A percentile compares a stretch with the other conserved stretches of the same genome.
These are phyloP conservation scores for Phragmatobia fuliginosa DNA, from an alignment of 2,888 invertebrate species.

Conservation along the genomic window DNA sequence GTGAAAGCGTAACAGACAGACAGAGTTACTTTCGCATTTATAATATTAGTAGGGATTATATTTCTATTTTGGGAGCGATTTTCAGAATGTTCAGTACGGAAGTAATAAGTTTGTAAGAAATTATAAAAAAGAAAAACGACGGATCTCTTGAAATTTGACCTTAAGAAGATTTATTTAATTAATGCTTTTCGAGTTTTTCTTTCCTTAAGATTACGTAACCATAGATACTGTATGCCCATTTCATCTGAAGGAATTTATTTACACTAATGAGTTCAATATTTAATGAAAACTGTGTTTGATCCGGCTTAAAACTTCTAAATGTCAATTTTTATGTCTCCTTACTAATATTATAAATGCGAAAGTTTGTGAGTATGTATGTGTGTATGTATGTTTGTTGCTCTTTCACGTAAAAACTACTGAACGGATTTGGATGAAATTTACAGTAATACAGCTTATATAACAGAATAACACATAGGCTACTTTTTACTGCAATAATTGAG, in stretches of 20 bases:
- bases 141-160: background rate
- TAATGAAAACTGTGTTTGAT: background rate
- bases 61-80: background rate
- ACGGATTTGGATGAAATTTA: too few species aligned
- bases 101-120: background rate
- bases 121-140: background rate
- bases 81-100: background rate
- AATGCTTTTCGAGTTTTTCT: background rate
- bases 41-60: too few species aligned
- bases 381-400: too few species aligned
- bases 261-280: background rate
- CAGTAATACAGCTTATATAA: too few species aligned
- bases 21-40: too few species aligned
- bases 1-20: too few species aligned
- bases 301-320: background rate
- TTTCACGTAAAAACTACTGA: too few species aligned
- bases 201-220: background rate
- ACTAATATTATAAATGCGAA: too few species aligned
- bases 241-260: background rate
- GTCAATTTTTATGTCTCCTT: too few species aligned
- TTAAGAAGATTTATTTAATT: background rate
- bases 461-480: too few species aligned
- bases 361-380: too few species aligned
- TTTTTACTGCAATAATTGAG: too few species aligned
- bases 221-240: background rate